These are phyloP conservation scores for Oxycera nigricornis DNA, from an alignment of 2,888 invertebrate species.

Conservation along the genomic window DNA sequence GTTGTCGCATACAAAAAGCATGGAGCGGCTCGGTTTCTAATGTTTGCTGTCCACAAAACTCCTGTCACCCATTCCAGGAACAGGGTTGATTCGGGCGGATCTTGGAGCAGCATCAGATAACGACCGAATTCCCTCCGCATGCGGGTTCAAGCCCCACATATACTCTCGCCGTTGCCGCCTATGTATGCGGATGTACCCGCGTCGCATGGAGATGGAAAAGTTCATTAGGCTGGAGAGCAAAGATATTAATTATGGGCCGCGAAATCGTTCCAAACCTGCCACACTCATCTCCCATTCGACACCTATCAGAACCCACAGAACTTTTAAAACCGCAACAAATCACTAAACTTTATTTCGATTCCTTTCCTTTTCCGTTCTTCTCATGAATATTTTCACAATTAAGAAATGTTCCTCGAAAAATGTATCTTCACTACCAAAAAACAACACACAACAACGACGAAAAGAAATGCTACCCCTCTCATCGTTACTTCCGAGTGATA, in stretches of 20 bases:
- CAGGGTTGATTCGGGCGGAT: constrained; percentile 2
- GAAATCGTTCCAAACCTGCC: not conserved
- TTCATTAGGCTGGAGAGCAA: constrained; percentile 7
- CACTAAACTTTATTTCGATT: not conserved
- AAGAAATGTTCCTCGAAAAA: not conserved
- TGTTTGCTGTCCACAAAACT: constrained; percentile 6
- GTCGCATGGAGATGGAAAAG: constrained; percentile 16
- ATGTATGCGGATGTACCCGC: not conserved
- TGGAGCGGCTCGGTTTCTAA: not conserved
- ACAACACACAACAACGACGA: not conserved
- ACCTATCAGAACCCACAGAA: not conserved
- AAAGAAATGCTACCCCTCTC: not conserved
- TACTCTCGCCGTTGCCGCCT: constrained; percentile 45
- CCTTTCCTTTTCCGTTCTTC: not conserved
- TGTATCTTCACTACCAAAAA: not conserved
- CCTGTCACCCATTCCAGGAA: constrained; percentile 3
- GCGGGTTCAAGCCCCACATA: not conserved
- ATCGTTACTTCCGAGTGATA: not conserved
- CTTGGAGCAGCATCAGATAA: constrained; percentile 5
- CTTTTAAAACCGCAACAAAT: not conserved
- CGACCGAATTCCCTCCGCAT: not conserved
- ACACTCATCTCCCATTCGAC: not conserved
- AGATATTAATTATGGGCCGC: not conserved
- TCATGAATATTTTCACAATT: not conserved
- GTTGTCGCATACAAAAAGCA: constrained; percentile 18